Percentiles rank a stretch among this genome's conserved stretches.
Evolutionary conservation across 2,888 invertebrate genomes (phyloP).

Genomic region (Thymelicus acteon): DNA sequence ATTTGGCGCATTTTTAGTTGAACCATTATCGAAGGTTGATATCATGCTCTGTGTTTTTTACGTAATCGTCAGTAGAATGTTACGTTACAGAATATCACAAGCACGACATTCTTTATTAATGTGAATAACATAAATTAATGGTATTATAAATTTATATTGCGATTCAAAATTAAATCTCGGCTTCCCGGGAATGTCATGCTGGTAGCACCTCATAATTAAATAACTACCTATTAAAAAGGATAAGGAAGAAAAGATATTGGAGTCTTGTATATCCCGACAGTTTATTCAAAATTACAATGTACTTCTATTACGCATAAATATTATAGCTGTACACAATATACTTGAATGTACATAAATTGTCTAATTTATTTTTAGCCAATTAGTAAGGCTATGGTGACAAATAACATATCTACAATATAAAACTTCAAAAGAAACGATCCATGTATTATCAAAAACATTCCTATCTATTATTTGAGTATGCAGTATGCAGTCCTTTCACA

Average conservation of each 20-base stretch:
- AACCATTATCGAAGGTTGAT: not conserved
- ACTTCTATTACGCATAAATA: not conserved
- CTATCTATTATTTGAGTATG: no score
- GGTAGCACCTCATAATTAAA: not conserved
- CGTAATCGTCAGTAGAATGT: not conserved
- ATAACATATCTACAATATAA: not conserved
- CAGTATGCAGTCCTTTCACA: no score
- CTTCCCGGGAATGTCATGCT: constrained; percentile 63
- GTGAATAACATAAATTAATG: not conserved
- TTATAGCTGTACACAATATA: not conserved
- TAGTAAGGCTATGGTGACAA: not conserved
- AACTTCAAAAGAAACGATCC: no score
- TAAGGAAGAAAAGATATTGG: constrained; percentile 7
- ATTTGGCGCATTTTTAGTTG: not conserved
- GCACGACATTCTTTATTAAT: not conserved
- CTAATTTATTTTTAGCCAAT: not conserved
- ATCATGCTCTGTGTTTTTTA: not conserved
- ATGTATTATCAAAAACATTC: no score
- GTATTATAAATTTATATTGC: not conserved
- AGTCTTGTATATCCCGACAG: not conserved
- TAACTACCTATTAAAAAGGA: not conserved
- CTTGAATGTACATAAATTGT: not conserved
- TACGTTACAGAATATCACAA: no score
- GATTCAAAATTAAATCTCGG: constrained; percentile 58
- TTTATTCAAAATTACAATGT: constrained; percentile 7